Evolutionary conservation across 2,113 vertebrate species (phyloP).

Genomic region (Mesembrinibis cayennensis): DNA sequence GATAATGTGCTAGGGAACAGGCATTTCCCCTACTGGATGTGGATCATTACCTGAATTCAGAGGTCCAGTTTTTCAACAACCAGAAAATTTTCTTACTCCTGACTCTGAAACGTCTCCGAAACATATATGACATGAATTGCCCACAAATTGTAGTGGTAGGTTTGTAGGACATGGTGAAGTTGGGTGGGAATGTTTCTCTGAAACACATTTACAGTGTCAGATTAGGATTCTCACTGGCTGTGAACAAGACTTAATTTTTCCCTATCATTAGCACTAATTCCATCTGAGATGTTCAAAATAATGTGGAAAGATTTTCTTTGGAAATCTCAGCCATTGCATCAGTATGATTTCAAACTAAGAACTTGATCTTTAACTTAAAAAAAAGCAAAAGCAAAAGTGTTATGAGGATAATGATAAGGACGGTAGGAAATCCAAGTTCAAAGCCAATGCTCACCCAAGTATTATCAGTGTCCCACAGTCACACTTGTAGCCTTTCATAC

Average conservation of each 20-base stretch:
- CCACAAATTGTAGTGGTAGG: background rate
- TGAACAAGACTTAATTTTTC: background rate
- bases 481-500: background rate
- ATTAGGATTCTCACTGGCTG: background rate
- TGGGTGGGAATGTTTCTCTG: background rate
- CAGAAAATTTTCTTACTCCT: background rate
- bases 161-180: background rate
- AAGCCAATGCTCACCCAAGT: background rate
- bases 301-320: background rate
- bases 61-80: background rate
- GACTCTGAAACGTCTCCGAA: background rate
- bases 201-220: background rate
- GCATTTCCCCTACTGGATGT: background rate
- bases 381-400: background rate
- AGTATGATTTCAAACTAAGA: background rate
- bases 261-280: background rate
- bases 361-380: background rate
- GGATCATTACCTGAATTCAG: background rate
- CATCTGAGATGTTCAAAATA: background rate
- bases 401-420: background rate
- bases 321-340: background rate
- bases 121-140: background rate
- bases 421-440: background rate
- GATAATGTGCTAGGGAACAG: background rate
- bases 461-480: background rate